phyloP scores from a whole-genome alignment of 2,113 vertebrate genomes.

The Pachycephala philippinensis region DNA sequence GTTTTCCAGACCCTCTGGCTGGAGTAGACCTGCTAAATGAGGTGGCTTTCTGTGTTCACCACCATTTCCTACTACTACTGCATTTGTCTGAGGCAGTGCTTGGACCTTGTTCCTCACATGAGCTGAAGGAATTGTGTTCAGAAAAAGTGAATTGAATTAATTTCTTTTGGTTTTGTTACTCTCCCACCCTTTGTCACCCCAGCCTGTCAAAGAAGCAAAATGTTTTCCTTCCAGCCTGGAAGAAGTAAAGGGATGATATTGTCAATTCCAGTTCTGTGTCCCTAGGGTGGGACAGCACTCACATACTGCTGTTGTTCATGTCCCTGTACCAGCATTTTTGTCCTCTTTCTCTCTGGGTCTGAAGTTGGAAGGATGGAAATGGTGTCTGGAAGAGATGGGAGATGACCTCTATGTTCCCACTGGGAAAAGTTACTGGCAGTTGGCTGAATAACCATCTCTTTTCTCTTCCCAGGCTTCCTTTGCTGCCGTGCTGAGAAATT shows the following conservation, averaged over 20 bases:
- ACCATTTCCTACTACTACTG: not conserved
- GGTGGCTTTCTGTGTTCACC: not conserved
- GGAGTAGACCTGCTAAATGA: not conserved
- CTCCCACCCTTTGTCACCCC: not conserved
- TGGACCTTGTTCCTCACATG: not conserved
- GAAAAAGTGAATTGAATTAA: not conserved
- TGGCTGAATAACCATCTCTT: not conserved
- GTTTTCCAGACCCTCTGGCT: not conserved
- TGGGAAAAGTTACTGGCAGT: not conserved
- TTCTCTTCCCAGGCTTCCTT: not conserved
- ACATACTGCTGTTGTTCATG: not conserved
- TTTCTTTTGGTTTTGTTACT: not conserved
- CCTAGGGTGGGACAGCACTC: not conserved
- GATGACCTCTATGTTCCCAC: not conserved
- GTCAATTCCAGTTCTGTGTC: not conserved
- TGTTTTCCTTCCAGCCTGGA: not conserved
- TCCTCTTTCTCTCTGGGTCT: not conserved
- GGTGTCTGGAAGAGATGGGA: not conserved
- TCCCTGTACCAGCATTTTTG: not conserved
- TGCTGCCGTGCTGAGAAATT: not conserved
- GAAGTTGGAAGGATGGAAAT: not conserved
- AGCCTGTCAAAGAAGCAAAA: not conserved
- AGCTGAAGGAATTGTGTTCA: not conserved
- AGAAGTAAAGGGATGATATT: not conserved
- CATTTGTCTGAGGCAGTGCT: rapidly evolving